phyloP scores from a whole-genome alignment of 1,140 invertebrate genomes.

The Heliconius congener region DNA sequence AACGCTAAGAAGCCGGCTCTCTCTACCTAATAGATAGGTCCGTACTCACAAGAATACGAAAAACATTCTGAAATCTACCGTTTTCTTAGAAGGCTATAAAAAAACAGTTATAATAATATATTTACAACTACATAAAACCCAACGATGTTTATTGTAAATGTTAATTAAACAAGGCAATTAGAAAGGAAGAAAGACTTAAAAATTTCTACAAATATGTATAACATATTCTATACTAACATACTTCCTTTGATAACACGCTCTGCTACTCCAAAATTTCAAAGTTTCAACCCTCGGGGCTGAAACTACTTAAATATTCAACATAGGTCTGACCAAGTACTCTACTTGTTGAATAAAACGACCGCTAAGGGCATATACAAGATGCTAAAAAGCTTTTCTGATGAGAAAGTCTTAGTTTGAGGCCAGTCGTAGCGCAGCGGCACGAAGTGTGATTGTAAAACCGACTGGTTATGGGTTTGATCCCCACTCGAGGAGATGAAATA shows the following conservation, averaged over 20 bases:
- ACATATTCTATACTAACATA: background rate
- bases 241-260: constrained; percentile 5
- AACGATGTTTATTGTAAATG: background rate
- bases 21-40: no score
- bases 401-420: background rate
- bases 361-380: constrained; percentile 20
- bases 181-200: background rate
- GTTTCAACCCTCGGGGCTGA: constrained; percentile 5
- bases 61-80: no score
- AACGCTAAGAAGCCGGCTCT: no score
- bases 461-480: no score
- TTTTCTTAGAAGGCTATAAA: no score
- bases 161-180: background rate
- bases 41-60: no score
- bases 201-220: background rate
- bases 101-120: background rate
- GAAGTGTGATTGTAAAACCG: no score
- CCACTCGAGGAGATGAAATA: no score
- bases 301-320: constrained; percentile 33
- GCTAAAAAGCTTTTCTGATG: constrained; percentile 1
- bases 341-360: constrained; percentile 31
- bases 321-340: constrained; percentile 23
- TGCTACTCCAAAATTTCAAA: constrained; percentile 26
- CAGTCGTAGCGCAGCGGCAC: no score
- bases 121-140: background rate